Base-by-base conservation (phyloP, 1,140 invertebrate species). In the Drosophila guanche region DNA sequence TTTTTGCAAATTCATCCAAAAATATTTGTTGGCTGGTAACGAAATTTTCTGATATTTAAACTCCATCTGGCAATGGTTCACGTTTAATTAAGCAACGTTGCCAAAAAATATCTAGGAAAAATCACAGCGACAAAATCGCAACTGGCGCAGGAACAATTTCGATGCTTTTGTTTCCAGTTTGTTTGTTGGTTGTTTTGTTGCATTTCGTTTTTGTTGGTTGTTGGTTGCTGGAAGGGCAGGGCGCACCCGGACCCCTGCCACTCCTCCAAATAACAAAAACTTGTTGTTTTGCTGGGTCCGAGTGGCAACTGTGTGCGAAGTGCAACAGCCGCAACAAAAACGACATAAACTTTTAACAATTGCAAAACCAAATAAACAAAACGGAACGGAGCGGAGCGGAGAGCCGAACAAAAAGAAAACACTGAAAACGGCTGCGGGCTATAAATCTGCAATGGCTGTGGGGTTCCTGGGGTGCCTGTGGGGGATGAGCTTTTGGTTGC, bases 271-370 rank as follows among this genome's bases (percentile, higher is more conserved):
- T 29, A 68, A 67, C 42, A 80, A 80, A 80, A 62, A 77, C 58
- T 69, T 51, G 63, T 68, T 68, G 66, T 68, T 22, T 57, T 40
- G 42, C 43, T 20, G 48, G 46, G 43, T 50, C 50, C 55, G 55
- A 72, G 76, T 72, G 76, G 48, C 69, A 86, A 69, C 60, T 45
- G 76, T 85, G 73, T 80, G 72, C 80, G 57, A 86, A 85, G 86
- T 80, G 80, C 81, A 86, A 72, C 63, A 81, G 83, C 73, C 72
- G 68, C 73, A 85, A 79, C 81, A 85, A 85, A 85, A 85, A 77
- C 74, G 57, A 72, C 65, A 72, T 81, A 81, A 85, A 85, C 81
- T 88, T 81, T 88, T 57, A 88, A 85, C 77, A 81, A 88, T 85
- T 74, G 74, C 68, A 77, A 81, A 86, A 85, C 85, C 77, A 86